Evolutionary conservation across 2,888 invertebrate species (phyloP).

Genomic region (Pristionchus entomophagus): DNA sequence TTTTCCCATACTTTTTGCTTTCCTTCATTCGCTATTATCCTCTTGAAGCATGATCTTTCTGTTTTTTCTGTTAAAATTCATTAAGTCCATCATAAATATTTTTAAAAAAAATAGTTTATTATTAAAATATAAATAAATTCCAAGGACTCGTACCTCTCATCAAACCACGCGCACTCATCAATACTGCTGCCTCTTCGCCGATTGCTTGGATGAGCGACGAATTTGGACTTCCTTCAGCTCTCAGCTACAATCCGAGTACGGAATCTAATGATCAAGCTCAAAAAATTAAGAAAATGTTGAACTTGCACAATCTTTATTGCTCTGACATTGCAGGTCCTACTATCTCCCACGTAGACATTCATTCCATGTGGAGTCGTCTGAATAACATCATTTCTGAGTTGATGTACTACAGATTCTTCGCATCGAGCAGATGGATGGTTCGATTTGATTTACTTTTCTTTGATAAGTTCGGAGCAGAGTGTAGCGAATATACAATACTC

Average conservation of each 20-base stretch:
- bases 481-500: too few relatives aligned
- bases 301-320: too few relatives aligned
- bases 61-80: background rate
- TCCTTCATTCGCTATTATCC: background rate
- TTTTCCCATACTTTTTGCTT: too few relatives aligned
- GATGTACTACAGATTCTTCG: background rate
- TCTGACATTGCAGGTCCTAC: background rate
- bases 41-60: background rate
- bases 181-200: background rate
- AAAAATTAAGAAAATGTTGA: background rate
- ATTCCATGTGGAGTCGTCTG: background rate
- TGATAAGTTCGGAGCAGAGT: background rate
- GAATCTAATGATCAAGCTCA: background rate
- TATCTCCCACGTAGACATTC: constrained; percentile 1
- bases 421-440: constrained; percentile 22
- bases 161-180: constrained; percentile 4
- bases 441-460: background rate
- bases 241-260: constrained; percentile 45
- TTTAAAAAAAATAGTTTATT: too few relatives aligned
- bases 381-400: background rate
- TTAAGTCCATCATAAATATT: too few relatives aligned
- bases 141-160: constrained; percentile 9
- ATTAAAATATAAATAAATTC: background rate
- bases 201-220: background rate
- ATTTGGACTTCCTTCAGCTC: background rate